Evolutionary conservation across 2,113 vertebrate species (phyloP).

Genomic region (Spea multiplicata): DNA sequence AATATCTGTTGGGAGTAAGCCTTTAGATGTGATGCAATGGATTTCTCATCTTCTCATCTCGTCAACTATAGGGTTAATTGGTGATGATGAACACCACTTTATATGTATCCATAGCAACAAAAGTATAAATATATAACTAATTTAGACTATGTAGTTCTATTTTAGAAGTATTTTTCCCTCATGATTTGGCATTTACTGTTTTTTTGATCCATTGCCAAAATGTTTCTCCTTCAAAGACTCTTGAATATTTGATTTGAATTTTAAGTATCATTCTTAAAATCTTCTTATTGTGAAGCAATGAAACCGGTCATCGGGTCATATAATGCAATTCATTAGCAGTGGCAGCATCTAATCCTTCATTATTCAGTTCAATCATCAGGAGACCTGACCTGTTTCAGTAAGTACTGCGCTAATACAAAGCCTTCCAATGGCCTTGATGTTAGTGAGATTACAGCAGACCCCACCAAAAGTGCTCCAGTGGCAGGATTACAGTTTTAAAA

Average conservation of each 20-base stretch:
- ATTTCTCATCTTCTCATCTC: too few relatives aligned
- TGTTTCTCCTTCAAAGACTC: conserved; percentile 33
- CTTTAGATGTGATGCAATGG: too few relatives aligned
- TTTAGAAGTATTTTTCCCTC: neutral
- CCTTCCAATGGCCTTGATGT: conserved; percentile 13
- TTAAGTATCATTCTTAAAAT: conserved; percentile 27
- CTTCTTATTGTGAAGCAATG: conserved; percentile 22
- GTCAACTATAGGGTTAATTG: neutral
- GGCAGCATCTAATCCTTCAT: conserved; percentile 29
- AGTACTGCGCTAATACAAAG: neutral
- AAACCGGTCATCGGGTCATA: conserved; percentile 23
- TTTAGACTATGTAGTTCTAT: neutral
- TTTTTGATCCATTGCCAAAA: conserved; percentile 8
- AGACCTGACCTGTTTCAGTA: conserved; percentile 30
- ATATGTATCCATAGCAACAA: conserved; percentile 11
- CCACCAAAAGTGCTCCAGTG: neutral
- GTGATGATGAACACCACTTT: conserved; percentile 27
- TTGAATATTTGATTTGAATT: conserved; percentile 38
- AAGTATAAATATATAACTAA: conserved; percentile 2
- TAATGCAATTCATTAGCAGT: conserved; percentile 29
- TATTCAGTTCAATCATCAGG: conserved; percentile 29
- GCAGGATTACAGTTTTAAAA: neutral
- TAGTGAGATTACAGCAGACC: conserved; percentile 13
- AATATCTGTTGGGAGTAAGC: too few relatives aligned
- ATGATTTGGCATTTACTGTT: conserved; percentile 9